phyloP scores from a whole-genome alignment of 92 coral and sea anemone species.

The Bergia puertoricense region DNA sequence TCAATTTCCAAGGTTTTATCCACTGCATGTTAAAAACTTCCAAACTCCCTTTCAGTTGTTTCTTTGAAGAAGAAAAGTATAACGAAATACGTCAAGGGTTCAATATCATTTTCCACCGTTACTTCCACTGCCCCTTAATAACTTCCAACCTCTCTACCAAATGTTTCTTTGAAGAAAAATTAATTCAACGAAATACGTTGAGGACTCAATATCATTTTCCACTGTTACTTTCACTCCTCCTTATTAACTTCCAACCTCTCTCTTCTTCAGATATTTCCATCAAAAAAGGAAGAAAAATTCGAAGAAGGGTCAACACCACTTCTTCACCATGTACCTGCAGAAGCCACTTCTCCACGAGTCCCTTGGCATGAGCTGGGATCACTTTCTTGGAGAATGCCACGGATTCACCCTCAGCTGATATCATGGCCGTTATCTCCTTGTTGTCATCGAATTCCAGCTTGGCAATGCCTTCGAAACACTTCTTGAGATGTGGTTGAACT shows the following conservation, averaged over 20 bases:
- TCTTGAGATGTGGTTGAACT: slow-evolving; percentile 97
- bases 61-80: too few species aligned
- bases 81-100: too few species aligned
- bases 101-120: too few species aligned
- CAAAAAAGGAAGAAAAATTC: neutral
- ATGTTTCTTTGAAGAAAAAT: too few species aligned
- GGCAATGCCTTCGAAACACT: slow-evolving; percentile 97
- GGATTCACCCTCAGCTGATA: slow-evolving; percentile 90
- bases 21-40: too few species aligned
- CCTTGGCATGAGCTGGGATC: slow-evolving; percentile 87
- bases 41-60: too few species aligned
- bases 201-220: too few species aligned
- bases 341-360: slow-evolving; percentile 97
- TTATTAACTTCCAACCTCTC: neutral
- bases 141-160: too few species aligned
- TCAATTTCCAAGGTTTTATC: too few species aligned
- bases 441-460: slow-evolving; percentile 83
- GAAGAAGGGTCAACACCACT: neutral
- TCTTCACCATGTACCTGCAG: slow-evolving; percentile 61
- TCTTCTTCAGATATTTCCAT: neutral
- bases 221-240: too few species aligned
- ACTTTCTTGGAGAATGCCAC: slow-evolving; percentile 81
- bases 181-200: too few species aligned
- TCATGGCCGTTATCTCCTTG: slow-evolving; percentile 93
- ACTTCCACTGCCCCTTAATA: too few species aligned